Evolutionary conservation across 2,113 vertebrate genomes (phyloP), one percentile per base, ranked within the genome.

Genomic region (Hemibagrus wyckioides): DNA sequence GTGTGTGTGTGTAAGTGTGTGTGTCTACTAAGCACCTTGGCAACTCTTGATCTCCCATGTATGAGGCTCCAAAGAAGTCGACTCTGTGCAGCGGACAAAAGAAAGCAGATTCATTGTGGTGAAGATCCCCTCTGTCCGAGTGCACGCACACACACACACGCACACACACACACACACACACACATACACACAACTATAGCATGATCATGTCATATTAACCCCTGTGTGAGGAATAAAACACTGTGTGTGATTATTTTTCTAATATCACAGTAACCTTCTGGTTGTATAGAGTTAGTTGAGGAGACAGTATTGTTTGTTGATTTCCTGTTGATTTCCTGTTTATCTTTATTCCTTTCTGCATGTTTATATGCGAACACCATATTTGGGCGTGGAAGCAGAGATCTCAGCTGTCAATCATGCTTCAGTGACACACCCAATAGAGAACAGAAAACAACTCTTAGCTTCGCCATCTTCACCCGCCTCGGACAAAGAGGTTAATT

Each of bases 31-130:
- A 94, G 94, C 94, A 95, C 95, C 95, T 94, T 94, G 95, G 95
- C 94, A 96, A 95, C 95, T 95, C 95, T 96, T 96, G 95, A 96
- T 96, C 95, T 95, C 89, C 95, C 94, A 95, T 95, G 95, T 94
- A 96, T 95, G 93, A 93, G 92, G 92, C 92, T 92, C 92, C 94
- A 94, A 91, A 95, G 91, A 94, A 95, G 94, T 94, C 93, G 92
- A 94, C 92, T 93, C 73, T 90, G 89, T 91, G 92, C 92, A 95
- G 90, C 91, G 92, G 93, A 95, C 95, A 96, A 95, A 94, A 90
- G 93, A 81, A 82, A 91, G 91, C 89, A 92, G 94, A 94, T 94
- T 93, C 94, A 93, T 94, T 94, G 93, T 93, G 91, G 88, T 92
- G 87, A 94, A 94, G 94, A 94, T 92, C 92, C 89, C 69, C 59